Evolutionary conservation across 2,888 invertebrate species (phyloP).

Genomic region (Euphydryas editha): DNA sequence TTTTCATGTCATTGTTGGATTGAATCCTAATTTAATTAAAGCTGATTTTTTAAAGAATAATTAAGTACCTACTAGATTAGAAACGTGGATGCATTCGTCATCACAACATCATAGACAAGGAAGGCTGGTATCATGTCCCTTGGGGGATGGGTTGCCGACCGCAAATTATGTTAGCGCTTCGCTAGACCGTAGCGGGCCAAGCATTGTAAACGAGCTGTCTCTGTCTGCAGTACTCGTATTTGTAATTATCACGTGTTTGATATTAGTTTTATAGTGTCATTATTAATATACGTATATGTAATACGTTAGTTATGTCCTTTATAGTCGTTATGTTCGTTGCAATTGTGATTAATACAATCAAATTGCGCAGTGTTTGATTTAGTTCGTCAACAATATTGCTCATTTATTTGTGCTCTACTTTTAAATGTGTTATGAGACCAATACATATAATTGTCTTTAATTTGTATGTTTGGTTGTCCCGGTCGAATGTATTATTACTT

Average conservation of each 20-base stretch:
- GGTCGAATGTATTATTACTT: constrained; percentile 14
- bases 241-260: constrained; percentile 12
- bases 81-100: constrained; percentile 29
- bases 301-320: background rate
- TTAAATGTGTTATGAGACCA: constrained; percentile 20
- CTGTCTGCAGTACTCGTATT: constrained; percentile 10
- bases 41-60: background rate
- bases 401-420: constrained; percentile 35
- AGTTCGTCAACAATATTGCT: constrained; percentile 20
- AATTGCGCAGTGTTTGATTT: constrained; percentile 26
- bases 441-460: constrained; percentile 29
- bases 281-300: background rate
- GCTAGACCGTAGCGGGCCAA: constrained; percentile 64
- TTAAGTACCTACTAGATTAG: background rate
- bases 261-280: background rate
- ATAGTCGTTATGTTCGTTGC: background rate
- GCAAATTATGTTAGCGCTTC: constrained; percentile 70
- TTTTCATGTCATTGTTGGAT: background rate
- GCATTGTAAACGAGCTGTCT: constrained; percentile 51
- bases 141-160: constrained; percentile 69
- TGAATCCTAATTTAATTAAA: background rate
- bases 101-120: constrained; percentile 64
- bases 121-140: constrained; percentile 62
- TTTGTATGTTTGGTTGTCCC: constrained; percentile 15
- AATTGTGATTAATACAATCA: background rate